Evolutionary conservation across 2,797 vertebrate species (phyloP).

Genomic region (Sebastolobus alascanus): DNA sequence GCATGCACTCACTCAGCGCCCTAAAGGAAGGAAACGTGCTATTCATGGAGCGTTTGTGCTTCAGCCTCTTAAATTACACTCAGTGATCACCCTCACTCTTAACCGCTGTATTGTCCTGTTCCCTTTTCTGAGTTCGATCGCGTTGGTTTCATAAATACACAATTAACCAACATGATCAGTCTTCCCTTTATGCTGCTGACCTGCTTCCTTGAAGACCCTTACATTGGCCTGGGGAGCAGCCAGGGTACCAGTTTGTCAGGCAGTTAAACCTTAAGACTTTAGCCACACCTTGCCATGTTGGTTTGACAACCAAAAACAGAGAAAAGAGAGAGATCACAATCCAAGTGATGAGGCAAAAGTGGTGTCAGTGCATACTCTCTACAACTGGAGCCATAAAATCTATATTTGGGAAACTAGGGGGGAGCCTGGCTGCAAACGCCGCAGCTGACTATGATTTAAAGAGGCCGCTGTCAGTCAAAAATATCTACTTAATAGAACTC

Average conservation of each 20-base stretch:
- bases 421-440: not conserved
- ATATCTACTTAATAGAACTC: not conserved
- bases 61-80: conserved; percentile 7
- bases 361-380: not conserved
- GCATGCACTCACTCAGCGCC: conserved; percentile 19
- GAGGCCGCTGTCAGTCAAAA: not conserved
- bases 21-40: conserved; percentile 37
- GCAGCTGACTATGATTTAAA: conserved; percentile 4
- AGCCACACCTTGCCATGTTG: not conserved
- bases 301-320: conserved; percentile 1
- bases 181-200: conserved; percentile 41
- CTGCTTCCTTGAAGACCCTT: conserved; percentile 11
- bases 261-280: not conserved
- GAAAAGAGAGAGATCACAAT: not conserved
- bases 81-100: not conserved
- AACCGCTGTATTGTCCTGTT: not conserved
- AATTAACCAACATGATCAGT: conserved; percentile 83
- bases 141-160: conserved; percentile 79
- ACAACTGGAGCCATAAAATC: conserved; percentile 18
- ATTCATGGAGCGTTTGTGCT: conserved; percentile 11
- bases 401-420: conserved; percentile 15
- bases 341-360: not conserved
- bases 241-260: not conserved
- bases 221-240: conserved; percentile 37
- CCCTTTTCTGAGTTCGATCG: conserved; percentile 3